These are phyloP conservation scores for Etheostoma nigrum DNA, from an alignment of 2,797 vertebrate species.

Conservation along the genomic window DNA sequence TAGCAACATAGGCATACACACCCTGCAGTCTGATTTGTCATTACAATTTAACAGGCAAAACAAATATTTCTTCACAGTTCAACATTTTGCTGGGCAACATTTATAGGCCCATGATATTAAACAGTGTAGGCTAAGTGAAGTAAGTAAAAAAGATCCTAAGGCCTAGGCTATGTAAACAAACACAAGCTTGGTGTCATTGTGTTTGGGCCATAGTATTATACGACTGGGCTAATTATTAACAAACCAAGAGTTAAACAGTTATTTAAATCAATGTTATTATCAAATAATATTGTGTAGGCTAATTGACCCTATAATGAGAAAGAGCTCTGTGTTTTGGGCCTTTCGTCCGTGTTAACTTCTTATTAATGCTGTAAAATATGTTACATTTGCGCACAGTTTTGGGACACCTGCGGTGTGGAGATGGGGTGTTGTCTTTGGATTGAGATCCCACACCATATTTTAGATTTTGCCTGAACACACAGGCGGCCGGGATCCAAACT, in stretches of 20 bases:
- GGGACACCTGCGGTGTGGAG: background rate
- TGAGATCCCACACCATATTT: slow-evolving; percentile 68
- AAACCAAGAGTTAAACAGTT: background rate
- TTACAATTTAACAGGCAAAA: background rate
- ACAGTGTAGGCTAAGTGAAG: background rate
- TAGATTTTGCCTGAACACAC: slow-evolving; percentile 58
- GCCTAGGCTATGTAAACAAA: too few relatives aligned
- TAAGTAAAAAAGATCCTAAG: background rate
- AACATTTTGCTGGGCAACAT: background rate
- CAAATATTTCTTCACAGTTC: background rate
- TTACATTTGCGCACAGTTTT: background rate
- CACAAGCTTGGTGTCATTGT: background rate
- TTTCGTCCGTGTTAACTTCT: background rate
- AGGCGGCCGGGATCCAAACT: slow-evolving; percentile 69
- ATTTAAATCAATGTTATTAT: background rate
- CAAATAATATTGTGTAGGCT: background rate
- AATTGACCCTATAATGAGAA: background rate
- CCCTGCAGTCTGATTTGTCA: background rate
- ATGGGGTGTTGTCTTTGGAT: background rate
- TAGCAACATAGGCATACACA: background rate
- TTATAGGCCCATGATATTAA: background rate
- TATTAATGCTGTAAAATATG: background rate
- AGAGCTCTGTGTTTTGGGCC: background rate
- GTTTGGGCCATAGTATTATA: background rate
- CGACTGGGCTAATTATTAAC: background rate